These are phyloP conservation scores for Plectrocnemia conspersa DNA, from an alignment of 1,140 invertebrate genomes.

Conservation along the genomic window DNA sequence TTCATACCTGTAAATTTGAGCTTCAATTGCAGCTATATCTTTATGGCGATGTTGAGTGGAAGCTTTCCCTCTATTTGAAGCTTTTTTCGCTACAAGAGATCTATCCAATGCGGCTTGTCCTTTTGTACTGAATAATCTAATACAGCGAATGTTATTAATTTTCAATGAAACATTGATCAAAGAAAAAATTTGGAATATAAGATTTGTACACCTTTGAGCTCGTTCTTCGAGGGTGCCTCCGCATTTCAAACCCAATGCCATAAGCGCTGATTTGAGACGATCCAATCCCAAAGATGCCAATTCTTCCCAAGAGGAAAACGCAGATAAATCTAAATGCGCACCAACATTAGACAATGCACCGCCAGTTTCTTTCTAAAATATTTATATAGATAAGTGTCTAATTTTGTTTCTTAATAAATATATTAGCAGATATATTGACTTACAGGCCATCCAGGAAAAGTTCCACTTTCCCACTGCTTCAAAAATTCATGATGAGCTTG, in stretches of 20 bases:
- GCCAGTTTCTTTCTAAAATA: conserved; percentile 82
- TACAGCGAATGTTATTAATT: not conserved
- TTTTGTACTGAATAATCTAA: conserved; percentile 85
- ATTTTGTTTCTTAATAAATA: conserved; percentile 4
- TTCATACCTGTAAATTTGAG: conserved; percentile 73
- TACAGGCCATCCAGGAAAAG: conserved; percentile 91
- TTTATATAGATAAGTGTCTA: not conserved
- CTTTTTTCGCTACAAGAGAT: conserved; percentile 82
- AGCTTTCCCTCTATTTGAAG: conserved; percentile 62
- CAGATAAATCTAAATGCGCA: conserved; percentile 93
- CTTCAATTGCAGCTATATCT: conserved; percentile 81
- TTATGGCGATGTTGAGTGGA: conserved; percentile 69
- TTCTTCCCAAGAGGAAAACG: conserved; percentile 97
- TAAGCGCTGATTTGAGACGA: conserved; percentile 93
- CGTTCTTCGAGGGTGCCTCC: conserved; percentile 96
- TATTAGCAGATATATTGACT: conserved; percentile 38
- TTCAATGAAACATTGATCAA: conserved; percentile 17
- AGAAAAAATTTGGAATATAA: not conserved
- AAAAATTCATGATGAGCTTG: conserved; percentile 79
- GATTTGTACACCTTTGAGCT: conserved; percentile 66
- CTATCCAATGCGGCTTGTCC: conserved; percentile 89
- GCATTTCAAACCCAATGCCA: conserved; percentile 97
- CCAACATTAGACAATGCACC: conserved; percentile 88
- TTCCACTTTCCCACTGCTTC: conserved; percentile 81
- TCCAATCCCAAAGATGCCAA: conserved; percentile 93